Evolutionary conservation across 2,113 vertebrate species (phyloP), one percentile per base, ranked within the genome.

Genomic region (Dascyllus trimaculatus): DNA sequence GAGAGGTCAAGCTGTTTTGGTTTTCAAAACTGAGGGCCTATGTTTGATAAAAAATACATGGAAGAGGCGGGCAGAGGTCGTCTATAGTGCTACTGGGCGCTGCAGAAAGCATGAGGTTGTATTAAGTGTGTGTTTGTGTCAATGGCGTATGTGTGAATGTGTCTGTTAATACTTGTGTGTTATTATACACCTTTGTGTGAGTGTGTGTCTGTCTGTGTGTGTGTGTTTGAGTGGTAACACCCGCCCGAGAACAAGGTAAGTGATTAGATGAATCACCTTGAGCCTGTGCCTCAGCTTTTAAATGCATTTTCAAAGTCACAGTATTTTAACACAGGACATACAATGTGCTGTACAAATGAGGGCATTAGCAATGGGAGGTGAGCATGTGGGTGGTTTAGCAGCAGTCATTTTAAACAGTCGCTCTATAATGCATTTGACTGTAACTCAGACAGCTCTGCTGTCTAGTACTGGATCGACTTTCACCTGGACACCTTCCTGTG

Each of bases 301-400:
- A 88, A 90, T 86, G 85, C 74, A 81, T 89, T 88, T 90, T 90
- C 88, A 90, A 90, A 88, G 88, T 91, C 88, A 90, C 78, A 65
- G 71, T 85, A 85, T 89, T 86, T 90, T 71, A 88, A 81, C 85
- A 77, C 78, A 40, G 82, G 78, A 81, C 71, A 58, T 71, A 70
- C 58, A 51, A 78, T 73, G 52, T 73, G 70, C 46, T 61, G 70
- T 48, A 78, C 51, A 77, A 78, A 91, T 77, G 72, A 87, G 76
- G 48, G 58, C 84, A 71, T 88, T 78, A 77, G 77, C 66, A 67
- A 68, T 72, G 65, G 63, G 61, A 64, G 48, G 72, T 19, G 14
- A 74, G 57, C 57, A 51, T 75, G 64, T 66, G 71, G 59, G 61
- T 78, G 67, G 65, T 66, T 81, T 60, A 67, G 58, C 54, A 22